These are phyloP conservation scores for Chrysotoxum bicinctum DNA, from an alignment of 2,888 invertebrate genomes.

Conservation along the genomic window DNA sequence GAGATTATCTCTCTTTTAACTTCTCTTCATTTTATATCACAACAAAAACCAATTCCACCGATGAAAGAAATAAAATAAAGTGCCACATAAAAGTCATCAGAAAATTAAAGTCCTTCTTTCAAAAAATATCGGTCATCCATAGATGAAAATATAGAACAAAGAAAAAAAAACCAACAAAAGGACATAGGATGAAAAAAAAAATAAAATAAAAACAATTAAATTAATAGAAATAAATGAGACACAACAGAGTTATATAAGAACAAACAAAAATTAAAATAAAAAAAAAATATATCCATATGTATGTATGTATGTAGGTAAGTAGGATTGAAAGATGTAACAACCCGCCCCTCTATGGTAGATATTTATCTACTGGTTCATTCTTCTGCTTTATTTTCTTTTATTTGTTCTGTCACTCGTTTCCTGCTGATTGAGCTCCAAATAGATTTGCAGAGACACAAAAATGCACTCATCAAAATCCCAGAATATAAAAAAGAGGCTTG, in stretches of 20 bases:
- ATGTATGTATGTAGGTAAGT: neutral
- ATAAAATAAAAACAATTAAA: conserved; percentile 58
- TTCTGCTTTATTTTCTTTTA: neutral
- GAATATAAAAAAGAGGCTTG: conserved; percentile 46
- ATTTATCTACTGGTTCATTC: neutral
- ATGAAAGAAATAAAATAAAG: neutral
- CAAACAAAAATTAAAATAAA: neutral
- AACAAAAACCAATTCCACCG: neutral
- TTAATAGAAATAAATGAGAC: conserved; percentile 58
- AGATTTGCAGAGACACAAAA: conserved; percentile 69
- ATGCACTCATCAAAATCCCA: conserved; percentile 72
- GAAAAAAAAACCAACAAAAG: conserved; percentile 5
- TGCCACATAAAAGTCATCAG: conserved; percentile 33
- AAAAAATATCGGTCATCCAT: conserved; percentile 44
- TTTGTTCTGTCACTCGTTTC: conserved; percentile 37
- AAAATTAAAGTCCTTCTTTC: conserved; percentile 47
- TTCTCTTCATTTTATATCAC: neutral
- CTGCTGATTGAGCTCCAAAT: conserved; percentile 71
- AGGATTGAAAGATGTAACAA: conserved; percentile 57
- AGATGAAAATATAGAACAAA: neutral
- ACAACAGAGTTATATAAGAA: conserved; percentile 33
- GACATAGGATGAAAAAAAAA: neutral
- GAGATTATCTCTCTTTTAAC: conserved; percentile 1
- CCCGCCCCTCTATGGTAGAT: neutral
- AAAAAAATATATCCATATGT: conserved; percentile 11